Base-by-base conservation (phyloP, 1,140 invertebrate genomes). In the Sitobion miscanthi region DNA sequence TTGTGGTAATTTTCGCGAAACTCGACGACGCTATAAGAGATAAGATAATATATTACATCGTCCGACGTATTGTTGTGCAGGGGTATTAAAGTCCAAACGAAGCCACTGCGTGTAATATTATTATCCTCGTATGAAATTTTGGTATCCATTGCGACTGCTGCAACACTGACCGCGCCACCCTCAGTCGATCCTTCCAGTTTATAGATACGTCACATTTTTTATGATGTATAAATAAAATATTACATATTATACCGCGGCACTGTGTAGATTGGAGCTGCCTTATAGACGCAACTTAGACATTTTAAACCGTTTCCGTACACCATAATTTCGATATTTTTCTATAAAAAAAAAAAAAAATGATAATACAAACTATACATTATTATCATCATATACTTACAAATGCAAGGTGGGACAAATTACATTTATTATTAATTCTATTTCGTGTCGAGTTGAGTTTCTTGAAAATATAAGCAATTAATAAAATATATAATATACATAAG, bases 1-100 rank as follows among this genome's bases (percentile, higher is more conserved):
- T 17, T 17, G 86, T 7, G 47, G 45, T 88, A 88, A 88, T 88
- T 88, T 88, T 88, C 86, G 30, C 47, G n/a, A 88, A 88, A 87
- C 25, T 52, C n/a, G 47, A 35, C 47, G 86, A 49, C 85, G 17
- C 35, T 20, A 47, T 20, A 14, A 8, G 25, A 49, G 14, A 62
- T 62, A 69, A 87, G 25, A 88, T 49, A 49, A 87, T 52, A 20
- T n/a, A 42, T 38, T 35, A 5, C 5, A 82, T 38, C 35, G 77
- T 45, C 0, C 17, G 42, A 47, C 49, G 25, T 21, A 23, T 42
- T n/a, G 8, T 35, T 52, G n/a, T 8, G 45, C 7, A 47, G 86
- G 47, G 86, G 86, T 88, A 21, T 21, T 8, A 49, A 20, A 87
- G n/a, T 88, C 21, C 7, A 52, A 88, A n/a, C n/a, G 47, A 35